Percentiles rank a stretch among this genome's conserved stretches.
Conservation (phyloP, 2,888 invertebrate species). For the Monopis laevigella region DNA sequence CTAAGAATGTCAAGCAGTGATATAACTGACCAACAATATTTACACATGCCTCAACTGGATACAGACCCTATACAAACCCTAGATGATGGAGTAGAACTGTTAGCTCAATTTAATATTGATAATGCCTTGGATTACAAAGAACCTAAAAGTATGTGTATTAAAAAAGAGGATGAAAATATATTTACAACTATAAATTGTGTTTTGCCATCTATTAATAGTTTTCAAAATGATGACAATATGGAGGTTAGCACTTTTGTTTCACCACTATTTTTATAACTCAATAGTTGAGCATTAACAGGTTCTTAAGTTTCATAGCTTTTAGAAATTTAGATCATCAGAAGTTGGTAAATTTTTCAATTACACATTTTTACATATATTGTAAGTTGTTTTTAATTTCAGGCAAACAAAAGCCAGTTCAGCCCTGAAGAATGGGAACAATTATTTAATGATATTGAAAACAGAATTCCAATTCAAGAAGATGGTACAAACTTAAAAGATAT, state of each 20-base stretch:
- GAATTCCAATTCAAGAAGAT: constrained; percentile 41
- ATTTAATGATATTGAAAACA: constrained; percentile 54
- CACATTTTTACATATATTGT: too few relatives aligned
- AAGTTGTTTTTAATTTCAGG: too few relatives aligned
- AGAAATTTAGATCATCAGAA: too few relatives aligned
- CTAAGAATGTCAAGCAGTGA: not conserved
- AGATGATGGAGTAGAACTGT: constrained; percentile 35
- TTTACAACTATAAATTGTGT: constrained; percentile 51
- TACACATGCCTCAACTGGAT: constrained; percentile 53
- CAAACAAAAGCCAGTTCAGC: too few relatives aligned
- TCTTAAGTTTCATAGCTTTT: too few relatives aligned
- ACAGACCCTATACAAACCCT: constrained; percentile 27
- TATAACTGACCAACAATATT: too few relatives aligned
- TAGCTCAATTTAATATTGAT: constrained; percentile 49
- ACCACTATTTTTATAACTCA: too few relatives aligned
- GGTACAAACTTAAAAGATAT: constrained; percentile 53
- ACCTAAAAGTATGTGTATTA: constrained; percentile 24
- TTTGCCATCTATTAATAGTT: constrained; percentile 47
- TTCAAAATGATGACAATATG: constrained; percentile 40
- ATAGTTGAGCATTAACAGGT: too few relatives aligned
- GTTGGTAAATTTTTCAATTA: too few relatives aligned
- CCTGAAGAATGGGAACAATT: constrained; percentile 60
- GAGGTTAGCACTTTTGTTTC: constrained; percentile 8
- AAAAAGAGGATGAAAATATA: constrained; percentile 20
- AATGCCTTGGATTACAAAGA: constrained; percentile 38